These are phyloP conservation scores for Boloria selene DNA, from an alignment of 2,888 invertebrate species.

Conservation along the genomic window DNA sequence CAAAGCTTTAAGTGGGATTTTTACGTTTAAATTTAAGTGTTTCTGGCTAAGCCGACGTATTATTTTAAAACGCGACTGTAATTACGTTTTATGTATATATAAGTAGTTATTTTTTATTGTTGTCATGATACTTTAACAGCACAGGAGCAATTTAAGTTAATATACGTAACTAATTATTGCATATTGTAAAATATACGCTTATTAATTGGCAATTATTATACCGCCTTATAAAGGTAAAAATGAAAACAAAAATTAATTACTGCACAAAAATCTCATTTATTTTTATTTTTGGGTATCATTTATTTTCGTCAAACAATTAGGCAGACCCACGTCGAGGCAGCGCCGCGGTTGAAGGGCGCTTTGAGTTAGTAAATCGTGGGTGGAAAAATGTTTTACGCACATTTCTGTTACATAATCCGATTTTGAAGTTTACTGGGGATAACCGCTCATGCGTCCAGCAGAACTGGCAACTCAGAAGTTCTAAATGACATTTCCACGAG, in stretches of 20 bases:
- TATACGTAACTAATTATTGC: slow-evolving; percentile 20
- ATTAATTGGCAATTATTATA: slow-evolving; percentile 21
- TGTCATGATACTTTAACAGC: slow-evolving; percentile 25
- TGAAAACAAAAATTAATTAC: slow-evolving; percentile 70
- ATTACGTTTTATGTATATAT: slow-evolving; percentile 36
- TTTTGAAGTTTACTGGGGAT: slow-evolving; percentile 39
- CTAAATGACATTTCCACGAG: slow-evolving; percentile 73
- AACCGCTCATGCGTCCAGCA: slow-evolving; percentile 44
- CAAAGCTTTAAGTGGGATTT: slow-evolving; percentile 48
- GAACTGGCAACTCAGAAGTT: slow-evolving; percentile 50
- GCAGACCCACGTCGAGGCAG: slow-evolving; percentile 57
- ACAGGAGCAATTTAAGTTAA: slow-evolving; percentile 22
- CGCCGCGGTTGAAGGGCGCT: slow-evolving; percentile 14
- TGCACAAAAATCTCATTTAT: slow-evolving; percentile 78
- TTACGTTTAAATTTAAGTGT: slow-evolving; percentile 33
- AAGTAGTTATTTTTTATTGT: slow-evolving; percentile 28
- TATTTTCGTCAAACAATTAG: slow-evolving; percentile 81
- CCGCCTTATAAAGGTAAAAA: slow-evolving; percentile 39
- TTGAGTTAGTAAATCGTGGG: slow-evolving; percentile 17
- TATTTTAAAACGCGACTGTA: slow-evolving; percentile 32
- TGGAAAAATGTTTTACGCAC: slow-evolving; percentile 70
- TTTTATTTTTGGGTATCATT: slow-evolving; percentile 78
- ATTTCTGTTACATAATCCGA: slow-evolving; percentile 56
- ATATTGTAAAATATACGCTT: slow-evolving; percentile 22
- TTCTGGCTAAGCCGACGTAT: slow-evolving; percentile 30